Evolutionary conservation across 1,140 invertebrate species (phyloP).

Genomic region (Drosophila watanabei): DNA sequence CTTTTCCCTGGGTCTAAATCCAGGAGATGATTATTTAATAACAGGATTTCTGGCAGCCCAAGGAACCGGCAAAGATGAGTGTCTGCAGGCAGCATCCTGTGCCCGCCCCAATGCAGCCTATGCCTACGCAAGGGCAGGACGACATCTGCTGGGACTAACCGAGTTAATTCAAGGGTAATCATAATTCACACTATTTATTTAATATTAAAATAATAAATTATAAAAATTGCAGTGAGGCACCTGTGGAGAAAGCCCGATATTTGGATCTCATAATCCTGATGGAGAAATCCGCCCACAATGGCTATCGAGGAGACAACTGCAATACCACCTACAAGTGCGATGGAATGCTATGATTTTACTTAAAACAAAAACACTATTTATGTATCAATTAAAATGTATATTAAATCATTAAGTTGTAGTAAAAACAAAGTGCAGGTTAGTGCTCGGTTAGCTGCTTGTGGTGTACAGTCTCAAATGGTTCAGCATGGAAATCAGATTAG

Average conservation of each 20-base stretch:
- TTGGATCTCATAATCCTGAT: constrained; percentile 72
- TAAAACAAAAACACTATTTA: constrained; percentile 26
- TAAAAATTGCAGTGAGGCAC: constrained; percentile 24
- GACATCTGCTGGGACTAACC: constrained; percentile 90
- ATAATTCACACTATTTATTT: no score
- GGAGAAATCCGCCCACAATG: constrained; percentile 77
- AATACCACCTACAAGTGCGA: constrained; percentile 73
- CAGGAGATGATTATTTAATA: constrained; percentile 89
- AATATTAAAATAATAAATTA: neutral
- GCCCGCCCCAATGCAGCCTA: constrained; percentile 90
- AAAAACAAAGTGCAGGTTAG: constrained; percentile 59
- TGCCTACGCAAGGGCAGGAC: constrained; percentile 91
- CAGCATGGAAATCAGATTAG: constrained; percentile 49
- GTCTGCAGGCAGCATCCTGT: constrained; percentile 91
- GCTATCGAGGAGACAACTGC: constrained; percentile 70
- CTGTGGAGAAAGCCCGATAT: constrained; percentile 72
- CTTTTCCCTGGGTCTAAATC: constrained; percentile 87
- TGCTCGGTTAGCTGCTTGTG: constrained; percentile 34
- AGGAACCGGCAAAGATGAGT: constrained; percentile 89
- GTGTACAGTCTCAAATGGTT: constrained; percentile 68
- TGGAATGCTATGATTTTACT: constrained; percentile 41
- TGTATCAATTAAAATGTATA: constrained; percentile 46
- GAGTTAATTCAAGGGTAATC: constrained; percentile 90
- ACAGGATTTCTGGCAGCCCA: constrained; percentile 90
- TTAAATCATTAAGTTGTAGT: constrained; percentile 55